Base-by-base conservation (phyloP, 2,888 invertebrate genomes). In the Eupithecia subfuscata region DNA sequence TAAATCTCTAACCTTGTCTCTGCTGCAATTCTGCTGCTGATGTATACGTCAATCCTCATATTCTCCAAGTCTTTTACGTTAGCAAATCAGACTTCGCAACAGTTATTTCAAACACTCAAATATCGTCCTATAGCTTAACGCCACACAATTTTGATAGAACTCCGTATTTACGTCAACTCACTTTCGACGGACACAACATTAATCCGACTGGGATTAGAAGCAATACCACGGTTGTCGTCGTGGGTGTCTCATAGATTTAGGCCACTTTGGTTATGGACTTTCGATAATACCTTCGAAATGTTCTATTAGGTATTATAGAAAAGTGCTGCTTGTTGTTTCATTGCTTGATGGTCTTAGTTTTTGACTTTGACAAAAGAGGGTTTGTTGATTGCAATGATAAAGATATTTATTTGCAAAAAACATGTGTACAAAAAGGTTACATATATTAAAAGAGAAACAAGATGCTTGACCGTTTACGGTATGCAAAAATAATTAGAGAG, bases 171-270 rank as follows among this genome's bases (percentile, higher is more conserved):
- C 75, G 78, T 82, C 85, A 83, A 83, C 84, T 84, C 83, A 84
- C 84, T 85, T 85, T 85, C 85, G 83, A 84, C 81, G 83, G 88
- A 89, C 87, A 85, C 86, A 84, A 88, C 88, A 84, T 84, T 90
- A 88, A 88, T 85, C 85, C 84, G 84, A 82, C 78, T 80, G 82
- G 87, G 88, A 88, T 89, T 88, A 88, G 78, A 84, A 82, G 79
- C 85, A 86, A 83, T 84, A 84, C 81, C 83, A 81, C 85, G 84
- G 77, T 77, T 83, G 84, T 83, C 92, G 86, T 89, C 91, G 91
- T 91, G 93, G 93, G 93, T 93, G 94, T 93, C 85, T 89, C 75
- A 73, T 63, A 73, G 92, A 92, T 92, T 93, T 92, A 92, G 89
- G 85, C 85, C 86, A 80, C 83, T 86, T 83, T 82, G 73, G 79